Base-by-base conservation (phyloP, 2,113 vertebrate species). In the Periophthalmus modestus region DNA sequence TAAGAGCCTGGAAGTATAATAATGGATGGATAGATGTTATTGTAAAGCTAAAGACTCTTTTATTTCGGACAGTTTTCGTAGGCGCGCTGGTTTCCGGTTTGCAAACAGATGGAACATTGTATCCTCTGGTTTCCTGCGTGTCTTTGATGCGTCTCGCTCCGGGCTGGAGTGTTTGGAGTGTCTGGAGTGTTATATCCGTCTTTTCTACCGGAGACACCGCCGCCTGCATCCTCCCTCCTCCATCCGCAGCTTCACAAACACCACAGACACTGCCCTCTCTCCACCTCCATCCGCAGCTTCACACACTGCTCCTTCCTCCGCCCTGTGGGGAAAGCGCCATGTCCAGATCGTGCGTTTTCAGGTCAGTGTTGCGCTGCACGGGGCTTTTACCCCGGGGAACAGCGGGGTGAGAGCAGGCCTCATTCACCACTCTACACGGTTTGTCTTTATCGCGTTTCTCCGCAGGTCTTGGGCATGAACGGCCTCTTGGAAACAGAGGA, bases 111-210 rank as follows among this genome's bases (percentile, higher is more conserved):
- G 59, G 50, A n/a, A 61, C 69, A 5, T 0, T 71, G 34, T 58
- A 5, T 24, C 19, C 80, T 86, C 87, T 87, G 68, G 83, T 61
- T 48, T 69, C 67, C 67, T 61, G 68, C n/a, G 70, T 33, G 46
- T 87, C 87, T 90, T 85, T 77, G 85, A 75, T 19, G 66, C 15
- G 78, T 90, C 90, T 87, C 81, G 85, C 54, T 74, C 28, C 54
- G 54, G 79, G 69, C 90, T 89, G 91, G 91, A 92, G 88, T 86
- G 80, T 86, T 71, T 66, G 81, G 83, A n/a, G n/a, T n/a, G n/a
- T n/a, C n/a, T n/a, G n/a, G n/a, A n/a, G 74, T 16, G 67, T 54
- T 74, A 76, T 14, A 61, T 80, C 73, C 80, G 66, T 78, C 77
- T 78, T 61, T 71, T 59, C 52, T 58, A 71, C 69, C 83, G 7